A percentile compares a stretch with the other conserved stretches of the same genome.
Evolutionary conservation across 2,797 vertebrate genomes (phyloP).

Genomic region (Gymnothorax reevesii): DNA sequence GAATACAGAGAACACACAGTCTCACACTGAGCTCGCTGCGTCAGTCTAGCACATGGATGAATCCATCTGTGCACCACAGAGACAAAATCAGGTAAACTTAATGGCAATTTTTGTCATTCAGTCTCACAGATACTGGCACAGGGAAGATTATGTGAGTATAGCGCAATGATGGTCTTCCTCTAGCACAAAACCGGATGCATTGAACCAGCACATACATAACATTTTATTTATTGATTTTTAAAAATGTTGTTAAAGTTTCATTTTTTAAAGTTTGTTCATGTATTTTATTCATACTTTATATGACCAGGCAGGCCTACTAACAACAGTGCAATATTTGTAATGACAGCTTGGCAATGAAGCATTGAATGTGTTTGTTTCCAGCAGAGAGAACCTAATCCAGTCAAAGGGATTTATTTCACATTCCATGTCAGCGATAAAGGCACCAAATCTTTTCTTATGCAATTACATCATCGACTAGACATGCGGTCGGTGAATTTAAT

Average conservation of each 20-base stretch:
- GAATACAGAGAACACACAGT: neutral
- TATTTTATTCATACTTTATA: neutral
- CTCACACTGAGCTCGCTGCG: neutral
- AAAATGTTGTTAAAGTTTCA: neutral
- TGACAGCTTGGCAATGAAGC: neutral
- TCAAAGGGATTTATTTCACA: neutral
- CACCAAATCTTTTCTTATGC: conserved; percentile 6
- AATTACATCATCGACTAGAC: conserved; percentile 5
- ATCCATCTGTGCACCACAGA: neutral
- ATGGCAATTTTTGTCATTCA: neutral
- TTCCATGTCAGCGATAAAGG: neutral
- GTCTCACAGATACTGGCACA: neutral
- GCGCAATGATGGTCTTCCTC: neutral
- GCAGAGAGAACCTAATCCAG: neutral
- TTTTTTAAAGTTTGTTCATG: neutral
- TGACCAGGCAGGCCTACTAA: neutral
- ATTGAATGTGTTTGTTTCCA: neutral
- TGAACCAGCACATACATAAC: neutral
- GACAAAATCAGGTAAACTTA: neutral
- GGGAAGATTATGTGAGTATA: neutral
- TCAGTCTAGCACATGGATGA: neutral
- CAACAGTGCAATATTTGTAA: neutral
- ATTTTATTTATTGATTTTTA: no score
- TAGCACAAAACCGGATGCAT: neutral
- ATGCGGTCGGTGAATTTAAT: neutral